These are phyloP conservation scores for Zophobas atratus DNA, from an alignment of 1,140 invertebrate species.

Conservation along the genomic window DNA sequence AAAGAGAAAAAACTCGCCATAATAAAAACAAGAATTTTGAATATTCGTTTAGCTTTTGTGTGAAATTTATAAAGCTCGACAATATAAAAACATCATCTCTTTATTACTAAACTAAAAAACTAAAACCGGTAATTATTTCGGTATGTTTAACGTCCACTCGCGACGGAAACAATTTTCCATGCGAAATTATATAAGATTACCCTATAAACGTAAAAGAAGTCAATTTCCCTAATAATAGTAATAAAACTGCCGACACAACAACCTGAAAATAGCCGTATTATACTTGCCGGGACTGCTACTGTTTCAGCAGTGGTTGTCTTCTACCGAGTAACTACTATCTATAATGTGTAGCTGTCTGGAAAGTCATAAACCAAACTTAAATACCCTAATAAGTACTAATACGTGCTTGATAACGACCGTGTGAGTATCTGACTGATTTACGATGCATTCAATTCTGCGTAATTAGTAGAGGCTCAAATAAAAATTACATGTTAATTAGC, in stretches of 20 bases:
- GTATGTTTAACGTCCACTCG: constrained; percentile 36
- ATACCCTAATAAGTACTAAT: too few species aligned
- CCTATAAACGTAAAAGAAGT: constrained; percentile 48
- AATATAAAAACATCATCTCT: constrained; percentile 21
- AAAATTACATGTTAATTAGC: too few species aligned
- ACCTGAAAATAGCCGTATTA: constrained; percentile 51
- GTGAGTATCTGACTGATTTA: too few species aligned
- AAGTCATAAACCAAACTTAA: not conserved
- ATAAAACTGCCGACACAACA: constrained; percentile 50
- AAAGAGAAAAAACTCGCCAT: too few species aligned
- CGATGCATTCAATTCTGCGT: too few species aligned
- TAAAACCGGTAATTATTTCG: constrained; percentile 27
- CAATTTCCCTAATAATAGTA: constrained; percentile 52
- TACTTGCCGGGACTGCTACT: constrained; percentile 14
- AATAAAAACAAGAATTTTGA: too few species aligned
- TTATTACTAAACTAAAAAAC: constrained; percentile 23
- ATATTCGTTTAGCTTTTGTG: too few species aligned
- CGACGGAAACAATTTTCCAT: constrained; percentile 48
- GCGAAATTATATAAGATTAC: constrained; percentile 46
- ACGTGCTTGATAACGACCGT: too few species aligned
- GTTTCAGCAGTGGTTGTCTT: not conserved
- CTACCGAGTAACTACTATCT: not conserved
- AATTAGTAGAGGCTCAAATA: too few species aligned
- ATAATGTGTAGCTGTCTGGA: not conserved
- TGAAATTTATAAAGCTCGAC: too few species aligned